A percentile compares a stretch with the other conserved stretches of the same genome.
phyloP scores from a whole-genome alignment of 1,140 invertebrate genomes.

The Coboldia fuscipes region DNA sequence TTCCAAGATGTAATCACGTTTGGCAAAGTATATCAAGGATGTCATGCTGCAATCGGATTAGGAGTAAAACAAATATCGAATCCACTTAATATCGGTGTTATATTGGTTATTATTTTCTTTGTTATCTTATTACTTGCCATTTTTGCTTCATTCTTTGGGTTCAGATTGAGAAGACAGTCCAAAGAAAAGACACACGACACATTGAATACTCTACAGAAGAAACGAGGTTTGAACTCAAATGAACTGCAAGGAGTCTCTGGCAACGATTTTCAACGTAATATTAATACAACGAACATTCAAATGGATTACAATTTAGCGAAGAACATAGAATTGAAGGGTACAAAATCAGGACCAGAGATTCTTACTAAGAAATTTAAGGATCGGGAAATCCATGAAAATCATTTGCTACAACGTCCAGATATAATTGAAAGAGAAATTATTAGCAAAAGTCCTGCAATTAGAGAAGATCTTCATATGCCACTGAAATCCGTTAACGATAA shows the following conservation, averaged over 20 bases:
- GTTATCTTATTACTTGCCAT: constrained; percentile 73
- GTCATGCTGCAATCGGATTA: constrained; percentile 44
- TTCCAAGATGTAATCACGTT: constrained; percentile 42
- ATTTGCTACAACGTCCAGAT: constrained; percentile 60
- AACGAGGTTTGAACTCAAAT: constrained; percentile 22
- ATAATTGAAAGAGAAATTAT: constrained; percentile 80
- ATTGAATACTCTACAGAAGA: constrained; percentile 30
- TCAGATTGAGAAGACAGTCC: constrained; percentile 59
- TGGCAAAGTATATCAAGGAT: constrained; percentile 46
- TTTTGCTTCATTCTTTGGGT: constrained; percentile 72
- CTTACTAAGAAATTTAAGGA: constrained; percentile 76
- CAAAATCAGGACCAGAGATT: constrained; percentile 48
- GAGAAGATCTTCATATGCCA: constrained; percentile 53
- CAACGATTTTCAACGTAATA: too few relatives aligned
- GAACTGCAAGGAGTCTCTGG: too few relatives aligned
- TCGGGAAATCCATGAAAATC: constrained; percentile 44
- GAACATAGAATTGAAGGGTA: too few relatives aligned
- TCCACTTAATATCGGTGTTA: constrained; percentile 74
- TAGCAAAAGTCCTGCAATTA: constrained; percentile 47
- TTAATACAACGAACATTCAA: too few relatives aligned
- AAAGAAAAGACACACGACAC: constrained; percentile 56
- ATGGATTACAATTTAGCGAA: too few relatives aligned
- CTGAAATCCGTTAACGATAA: constrained; percentile 38
- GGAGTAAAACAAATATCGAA: constrained; percentile 55
- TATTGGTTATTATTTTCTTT: constrained; percentile 85